Base-by-base conservation (phyloP, 2,888 invertebrate genomes). In the Yponomeuta evonymella region DNA sequence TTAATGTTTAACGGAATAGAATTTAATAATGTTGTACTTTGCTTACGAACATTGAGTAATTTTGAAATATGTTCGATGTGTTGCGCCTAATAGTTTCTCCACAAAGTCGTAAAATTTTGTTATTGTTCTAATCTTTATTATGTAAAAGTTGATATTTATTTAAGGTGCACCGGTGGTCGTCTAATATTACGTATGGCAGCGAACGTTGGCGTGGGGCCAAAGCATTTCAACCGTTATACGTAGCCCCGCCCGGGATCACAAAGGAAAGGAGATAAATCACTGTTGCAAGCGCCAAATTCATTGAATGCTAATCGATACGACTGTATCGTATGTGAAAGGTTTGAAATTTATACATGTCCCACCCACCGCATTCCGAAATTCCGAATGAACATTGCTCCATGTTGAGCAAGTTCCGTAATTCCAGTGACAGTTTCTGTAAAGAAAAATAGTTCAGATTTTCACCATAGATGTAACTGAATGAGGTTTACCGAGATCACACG, bases 251-350 rank as follows among this genome's bases (percentile, higher is more conserved):
- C 73, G 78, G 79, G 81, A 80, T 83, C 79, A 82, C 83, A 82
- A 82, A 85, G 82, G 81, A 82, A 84, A 83, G 83, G 81, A 84
- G 86, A 86, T 86, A 85, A 84, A 86, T 87, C 85, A 84, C 79
- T 76, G 75, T 75, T 75, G 66, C 66, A 58, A 36, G 70, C 51
- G 67, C 70, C 70, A 67, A 66, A 51, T 70, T 33, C 70, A 51
- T 10, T 67, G 58, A 64, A 66, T 33, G 66, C 51, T 70, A 65
- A 67, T 67, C 67, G 67, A 58, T 29, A 58, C 29, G 51, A 10
- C 15, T 58, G 3, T 58, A 15, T 58, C 15, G 15, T 58, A 15
- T 58, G 15, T 58, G 12, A 15, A 58, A 58, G 15, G 15, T 15
- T 58, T 58, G 2, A 58, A 58, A 58, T 15, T 58, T 12, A 58